Conservation (phyloP, 1,140 invertebrate genomes). For the Euschistus heros region DNA sequence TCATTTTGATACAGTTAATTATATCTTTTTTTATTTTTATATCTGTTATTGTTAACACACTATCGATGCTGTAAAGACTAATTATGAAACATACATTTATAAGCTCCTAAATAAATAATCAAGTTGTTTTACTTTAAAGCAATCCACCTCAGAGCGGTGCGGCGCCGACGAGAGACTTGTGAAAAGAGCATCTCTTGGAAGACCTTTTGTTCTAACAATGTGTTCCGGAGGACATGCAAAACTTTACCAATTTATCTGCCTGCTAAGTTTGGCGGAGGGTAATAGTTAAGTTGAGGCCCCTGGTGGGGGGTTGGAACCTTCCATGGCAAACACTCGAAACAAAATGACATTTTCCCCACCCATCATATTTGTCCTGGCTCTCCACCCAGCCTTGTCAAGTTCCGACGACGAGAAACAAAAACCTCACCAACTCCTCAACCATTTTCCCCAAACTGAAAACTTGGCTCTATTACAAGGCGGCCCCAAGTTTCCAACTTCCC, state of each 20-base stretch:
- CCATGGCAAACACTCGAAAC: conserved; percentile 17
- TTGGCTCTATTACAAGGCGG: too few species aligned
- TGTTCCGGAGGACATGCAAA: conserved; percentile 15
- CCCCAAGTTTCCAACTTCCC: too few species aligned
- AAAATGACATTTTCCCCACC: conserved; percentile 17
- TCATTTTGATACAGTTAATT: too few species aligned
- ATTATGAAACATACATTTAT: too few species aligned
- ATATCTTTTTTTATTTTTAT: too few species aligned
- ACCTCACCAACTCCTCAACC: too few species aligned
- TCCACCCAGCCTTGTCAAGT: neutral
- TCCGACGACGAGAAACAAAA: neutral
- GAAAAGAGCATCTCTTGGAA: neutral
- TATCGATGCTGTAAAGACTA: too few species aligned
- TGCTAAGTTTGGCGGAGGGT: conserved; percentile 7
- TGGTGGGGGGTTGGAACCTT: neutral
- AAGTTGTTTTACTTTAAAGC: too few species aligned
- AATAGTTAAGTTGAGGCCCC: neutral
- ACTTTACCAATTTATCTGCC: conserved; percentile 18
- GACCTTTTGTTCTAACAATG: conserved; percentile 17
- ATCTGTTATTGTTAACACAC: too few species aligned
- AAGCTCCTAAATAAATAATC: too few species aligned
- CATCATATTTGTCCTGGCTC: neutral
- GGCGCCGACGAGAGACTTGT: neutral
- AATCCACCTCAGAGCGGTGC: too few species aligned
- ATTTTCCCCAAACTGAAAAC: too few species aligned